These are phyloP conservation scores for Rotaria macrura DNA, from an alignment of 2,888 invertebrate species.

Conservation along the genomic window DNA sequence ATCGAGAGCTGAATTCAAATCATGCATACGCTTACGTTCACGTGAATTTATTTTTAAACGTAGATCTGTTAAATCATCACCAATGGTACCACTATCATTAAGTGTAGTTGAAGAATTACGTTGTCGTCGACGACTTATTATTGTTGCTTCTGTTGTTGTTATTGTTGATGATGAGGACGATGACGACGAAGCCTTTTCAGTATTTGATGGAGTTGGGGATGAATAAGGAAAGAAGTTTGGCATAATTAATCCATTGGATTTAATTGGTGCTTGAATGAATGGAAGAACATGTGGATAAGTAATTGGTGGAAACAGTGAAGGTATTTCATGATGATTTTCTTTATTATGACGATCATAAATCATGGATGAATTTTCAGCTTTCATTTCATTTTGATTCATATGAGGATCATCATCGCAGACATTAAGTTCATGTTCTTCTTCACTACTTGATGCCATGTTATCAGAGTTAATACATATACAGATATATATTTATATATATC, in stretches of 20 bases:
- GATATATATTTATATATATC: too few species aligned
- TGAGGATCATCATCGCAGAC: neutral
- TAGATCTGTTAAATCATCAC: neutral
- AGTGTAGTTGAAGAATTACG: neutral
- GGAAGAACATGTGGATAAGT: neutral
- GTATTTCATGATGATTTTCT: neutral
- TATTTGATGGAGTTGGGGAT: neutral
- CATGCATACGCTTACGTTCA: constrained; percentile 86
- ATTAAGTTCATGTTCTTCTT: neutral
- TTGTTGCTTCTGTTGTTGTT: neutral
- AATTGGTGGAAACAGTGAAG: neutral
- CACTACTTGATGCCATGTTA: neutral
- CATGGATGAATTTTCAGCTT: neutral
- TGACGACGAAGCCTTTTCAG: neutral
- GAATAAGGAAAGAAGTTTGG: neutral
- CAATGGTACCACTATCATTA: neutral
- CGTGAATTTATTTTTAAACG: constrained; percentile 80
- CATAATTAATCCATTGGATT: neutral
- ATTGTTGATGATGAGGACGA: neutral
- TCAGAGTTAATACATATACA: neutral
- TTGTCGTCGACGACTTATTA: neutral
- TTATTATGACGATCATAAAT: constrained; percentile 6
- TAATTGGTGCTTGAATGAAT: neutral
- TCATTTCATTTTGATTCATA: neutral
- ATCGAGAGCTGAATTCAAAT: constrained; percentile 86